A percentile compares a stretch with the other conserved stretches of the same genome.
phyloP scores from a whole-genome alignment of 2,113 vertebrate species.

The Platysternon megacephalum region DNA sequence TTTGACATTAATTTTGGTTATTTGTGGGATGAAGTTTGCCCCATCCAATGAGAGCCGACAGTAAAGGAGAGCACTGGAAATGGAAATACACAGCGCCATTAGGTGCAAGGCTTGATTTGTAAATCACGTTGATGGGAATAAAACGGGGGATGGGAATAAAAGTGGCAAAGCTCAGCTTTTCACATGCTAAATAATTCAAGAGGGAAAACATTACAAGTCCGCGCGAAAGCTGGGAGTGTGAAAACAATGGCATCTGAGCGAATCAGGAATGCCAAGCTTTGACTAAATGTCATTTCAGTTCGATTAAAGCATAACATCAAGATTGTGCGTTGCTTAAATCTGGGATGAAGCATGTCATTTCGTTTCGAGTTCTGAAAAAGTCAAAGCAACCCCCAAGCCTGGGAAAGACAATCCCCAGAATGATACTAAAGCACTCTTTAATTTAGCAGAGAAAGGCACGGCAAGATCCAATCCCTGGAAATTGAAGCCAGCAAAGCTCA shows the following conservation, averaged over 20 bases:
- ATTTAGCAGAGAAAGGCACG: background rate
- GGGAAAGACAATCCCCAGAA: background rate
- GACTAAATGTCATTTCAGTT: conserved; percentile 47
- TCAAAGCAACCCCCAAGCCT: background rate
- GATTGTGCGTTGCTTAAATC: conserved; percentile 29
- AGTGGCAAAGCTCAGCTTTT: conserved; percentile 72
- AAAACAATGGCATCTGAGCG: conserved; percentile 33
- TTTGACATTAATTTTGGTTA: conserved; percentile 73
- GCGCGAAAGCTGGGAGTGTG: background rate
- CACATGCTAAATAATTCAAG: conserved; percentile 73
- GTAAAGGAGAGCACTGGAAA: conserved; percentile 60
- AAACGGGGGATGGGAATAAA: conserved; percentile 60
- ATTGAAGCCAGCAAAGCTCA: background rate
- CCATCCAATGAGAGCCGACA: conserved; percentile 54
- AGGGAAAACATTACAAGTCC: background rate
- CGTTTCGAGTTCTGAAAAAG: background rate
- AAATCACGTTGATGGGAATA: conserved; percentile 72
- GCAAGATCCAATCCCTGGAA: background rate
- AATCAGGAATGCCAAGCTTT: conserved; percentile 51
- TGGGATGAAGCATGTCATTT: conserved; percentile 32
- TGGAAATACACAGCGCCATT: conserved; percentile 61
- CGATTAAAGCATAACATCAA: conserved; percentile 50
- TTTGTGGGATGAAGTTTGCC: conserved; percentile 56
- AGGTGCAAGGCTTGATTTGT: conserved; percentile 66
- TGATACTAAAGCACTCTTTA: background rate